Percentiles rank a stretch among this genome's conserved stretches.
Conservation (phyloP, 1,140 invertebrate genomes). For the Sitophilus oryzae region DNA sequence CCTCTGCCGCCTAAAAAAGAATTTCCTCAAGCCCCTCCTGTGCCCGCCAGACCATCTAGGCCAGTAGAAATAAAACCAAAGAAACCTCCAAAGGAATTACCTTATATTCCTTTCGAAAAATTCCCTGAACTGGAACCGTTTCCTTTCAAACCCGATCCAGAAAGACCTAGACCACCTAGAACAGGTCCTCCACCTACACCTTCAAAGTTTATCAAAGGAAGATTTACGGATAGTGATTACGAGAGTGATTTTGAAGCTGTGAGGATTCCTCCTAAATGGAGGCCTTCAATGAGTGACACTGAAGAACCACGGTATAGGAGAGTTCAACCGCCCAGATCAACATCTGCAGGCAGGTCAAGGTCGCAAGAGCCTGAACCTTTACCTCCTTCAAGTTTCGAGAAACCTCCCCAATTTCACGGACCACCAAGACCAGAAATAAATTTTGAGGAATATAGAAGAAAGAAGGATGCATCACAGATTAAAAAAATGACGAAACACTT, state of each 20-base stretch:
- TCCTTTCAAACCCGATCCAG: constrained; percentile 47
- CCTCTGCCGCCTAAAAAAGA: constrained; percentile 48
- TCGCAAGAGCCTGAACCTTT: constrained; percentile 53
- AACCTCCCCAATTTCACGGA: constrained; percentile 47
- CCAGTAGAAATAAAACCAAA: constrained; percentile 26
- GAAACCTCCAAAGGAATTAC: constrained; percentile 29
- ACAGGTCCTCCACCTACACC: constrained; percentile 52
- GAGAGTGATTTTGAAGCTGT: constrained; percentile 61
- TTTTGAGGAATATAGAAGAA: constrained; percentile 35
- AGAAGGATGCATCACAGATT: constrained; percentile 35
- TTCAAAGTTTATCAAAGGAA: constrained; percentile 56
- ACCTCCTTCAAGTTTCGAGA: constrained; percentile 55
- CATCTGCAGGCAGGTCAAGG: constrained; percentile 44
- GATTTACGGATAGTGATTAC: constrained; percentile 62
- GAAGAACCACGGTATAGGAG: constrained; percentile 55
- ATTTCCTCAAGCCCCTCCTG: constrained; percentile 42
- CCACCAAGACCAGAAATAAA: constrained; percentile 47
- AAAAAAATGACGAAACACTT: constrained; percentile 35
- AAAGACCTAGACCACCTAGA: constrained; percentile 40
- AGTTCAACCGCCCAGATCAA: constrained; percentile 49
- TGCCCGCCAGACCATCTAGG: constrained; percentile 42
- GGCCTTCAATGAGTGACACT: constrained; percentile 59
- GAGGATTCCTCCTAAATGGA: constrained; percentile 53
- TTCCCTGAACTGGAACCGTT: constrained; percentile 51
- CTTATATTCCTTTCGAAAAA: constrained; percentile 41